phyloP scores from a whole-genome alignment of 2,113 vertebrate genomes.

The Hystrix cristata region DNA sequence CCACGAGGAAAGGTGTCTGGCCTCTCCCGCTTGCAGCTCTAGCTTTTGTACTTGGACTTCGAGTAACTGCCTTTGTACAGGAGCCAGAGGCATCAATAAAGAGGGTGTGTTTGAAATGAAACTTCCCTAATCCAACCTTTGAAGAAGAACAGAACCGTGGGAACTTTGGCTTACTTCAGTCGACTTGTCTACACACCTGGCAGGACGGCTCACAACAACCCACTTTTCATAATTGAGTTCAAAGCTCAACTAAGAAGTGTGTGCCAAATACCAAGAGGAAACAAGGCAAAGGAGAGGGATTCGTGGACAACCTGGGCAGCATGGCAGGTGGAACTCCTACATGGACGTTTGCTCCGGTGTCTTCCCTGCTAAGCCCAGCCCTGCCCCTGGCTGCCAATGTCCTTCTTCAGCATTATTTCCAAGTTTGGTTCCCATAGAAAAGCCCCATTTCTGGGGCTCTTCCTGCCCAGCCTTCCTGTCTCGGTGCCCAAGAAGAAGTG shows the following conservation, averaged over 20 bases:
- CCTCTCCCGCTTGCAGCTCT: fast-evolving
- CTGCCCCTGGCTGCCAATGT: fast-evolving
- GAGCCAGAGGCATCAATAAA: not conserved
- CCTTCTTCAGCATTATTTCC: not conserved
- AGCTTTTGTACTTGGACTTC: not conserved
- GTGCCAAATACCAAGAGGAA: not conserved
- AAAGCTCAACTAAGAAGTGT: not conserved
- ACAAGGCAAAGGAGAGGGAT: not conserved
- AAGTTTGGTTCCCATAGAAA: conserved; percentile 53
- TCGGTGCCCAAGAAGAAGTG: conserved; percentile 52
- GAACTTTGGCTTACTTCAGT: not conserved
- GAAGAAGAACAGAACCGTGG: not conserved
- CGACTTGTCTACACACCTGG: not conserved
- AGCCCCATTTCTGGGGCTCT: not conserved
- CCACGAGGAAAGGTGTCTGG: not conserved
- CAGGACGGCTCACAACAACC: not conserved
- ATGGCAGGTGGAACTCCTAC: fast-evolving
- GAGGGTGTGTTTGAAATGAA: not conserved
- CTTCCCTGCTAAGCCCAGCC: fast-evolving
- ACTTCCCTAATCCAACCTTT: not conserved
- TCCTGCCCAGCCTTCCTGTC: conserved; percentile 61
- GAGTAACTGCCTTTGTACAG: not conserved
- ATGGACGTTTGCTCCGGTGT: not conserved
- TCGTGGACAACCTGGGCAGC: not conserved
- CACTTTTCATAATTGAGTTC: not conserved